Percentiles rank a stretch among this genome's conserved stretches.
These are phyloP conservation scores for Oreochromis mossambicus DNA, from an alignment of 2,797 vertebrate genomes.

Conservation along the genomic window DNA sequence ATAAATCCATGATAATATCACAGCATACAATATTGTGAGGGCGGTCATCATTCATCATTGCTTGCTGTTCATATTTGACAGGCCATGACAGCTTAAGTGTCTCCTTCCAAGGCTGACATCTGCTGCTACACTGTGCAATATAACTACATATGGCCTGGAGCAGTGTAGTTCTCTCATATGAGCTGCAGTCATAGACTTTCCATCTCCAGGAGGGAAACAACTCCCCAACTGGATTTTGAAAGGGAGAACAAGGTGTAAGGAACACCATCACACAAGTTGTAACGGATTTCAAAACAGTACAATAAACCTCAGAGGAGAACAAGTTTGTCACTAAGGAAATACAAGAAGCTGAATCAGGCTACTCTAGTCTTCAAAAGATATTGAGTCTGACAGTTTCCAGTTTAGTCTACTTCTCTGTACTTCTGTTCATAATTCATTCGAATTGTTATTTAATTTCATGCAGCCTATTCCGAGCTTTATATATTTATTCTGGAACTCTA, in stretches of 20 bases:
- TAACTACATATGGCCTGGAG: constrained; percentile 17
- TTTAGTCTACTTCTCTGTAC: not conserved
- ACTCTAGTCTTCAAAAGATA: not conserved
- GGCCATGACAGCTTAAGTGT: constrained; percentile 23
- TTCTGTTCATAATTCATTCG: not conserved
- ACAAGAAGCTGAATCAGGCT: not conserved
- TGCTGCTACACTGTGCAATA: not conserved
- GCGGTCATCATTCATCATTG: constrained; percentile 18
- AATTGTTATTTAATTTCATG: not conserved
- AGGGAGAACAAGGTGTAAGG: constrained; percentile 1
- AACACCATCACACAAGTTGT: not conserved
- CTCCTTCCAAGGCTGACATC: constrained; percentile 11
- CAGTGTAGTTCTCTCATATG: not conserved
- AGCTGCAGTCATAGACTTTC: not conserved
- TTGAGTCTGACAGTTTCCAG: not conserved
- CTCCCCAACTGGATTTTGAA: constrained; percentile 9
- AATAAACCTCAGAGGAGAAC: not conserved
- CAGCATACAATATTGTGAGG: not conserved
- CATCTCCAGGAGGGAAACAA: constrained; percentile 6
- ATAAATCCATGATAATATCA: not conserved
- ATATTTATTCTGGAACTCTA: not conserved
- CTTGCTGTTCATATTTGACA: constrained; percentile 20
- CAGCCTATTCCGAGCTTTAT: rapidly evolving
- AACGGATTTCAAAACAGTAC: constrained; percentile 3
- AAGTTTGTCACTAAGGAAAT: not conserved